These are phyloP conservation scores for Poeciliopsis infans DNA, from an alignment of 2,797 vertebrate species.

Conservation along the genomic window DNA sequence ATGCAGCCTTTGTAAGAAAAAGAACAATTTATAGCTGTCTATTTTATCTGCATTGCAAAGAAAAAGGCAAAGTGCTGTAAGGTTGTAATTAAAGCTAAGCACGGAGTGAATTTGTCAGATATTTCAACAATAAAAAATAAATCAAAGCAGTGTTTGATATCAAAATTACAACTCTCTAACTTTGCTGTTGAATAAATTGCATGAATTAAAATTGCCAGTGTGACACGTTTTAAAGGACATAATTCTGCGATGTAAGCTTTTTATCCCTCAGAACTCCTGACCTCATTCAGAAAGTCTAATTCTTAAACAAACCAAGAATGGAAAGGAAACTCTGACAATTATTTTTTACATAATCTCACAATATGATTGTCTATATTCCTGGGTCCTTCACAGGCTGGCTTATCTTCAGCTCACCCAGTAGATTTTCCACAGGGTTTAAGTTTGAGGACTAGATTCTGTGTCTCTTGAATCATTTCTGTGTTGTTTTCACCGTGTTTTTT, in stretches of 20 bases:
- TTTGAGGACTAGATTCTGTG: neutral
- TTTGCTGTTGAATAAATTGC: neutral
- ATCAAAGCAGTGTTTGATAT: neutral
- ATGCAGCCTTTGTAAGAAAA: neutral
- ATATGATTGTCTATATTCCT: neutral
- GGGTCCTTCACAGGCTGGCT: neutral
- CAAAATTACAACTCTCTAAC: neutral
- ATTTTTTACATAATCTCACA: neutral
- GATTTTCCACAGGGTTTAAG: neutral
- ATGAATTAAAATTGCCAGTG: neutral
- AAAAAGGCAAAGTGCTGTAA: neutral
- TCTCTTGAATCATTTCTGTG: neutral
- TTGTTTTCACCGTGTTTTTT: neutral
- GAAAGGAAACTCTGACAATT: neutral
- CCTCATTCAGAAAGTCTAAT: neutral
- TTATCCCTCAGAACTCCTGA: neutral
- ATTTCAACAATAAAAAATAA: neutral
- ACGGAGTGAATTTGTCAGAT: neutral
- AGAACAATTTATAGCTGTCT: neutral
- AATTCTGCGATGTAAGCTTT: neutral
- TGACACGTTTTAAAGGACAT: neutral
- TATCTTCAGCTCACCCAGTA: neutral
- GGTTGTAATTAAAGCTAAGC: neutral
- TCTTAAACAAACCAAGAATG: neutral
- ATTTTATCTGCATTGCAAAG: neutral